Base-by-base conservation (phyloP, 2,113 vertebrate genomes). In the Percina caprodes region DNA sequence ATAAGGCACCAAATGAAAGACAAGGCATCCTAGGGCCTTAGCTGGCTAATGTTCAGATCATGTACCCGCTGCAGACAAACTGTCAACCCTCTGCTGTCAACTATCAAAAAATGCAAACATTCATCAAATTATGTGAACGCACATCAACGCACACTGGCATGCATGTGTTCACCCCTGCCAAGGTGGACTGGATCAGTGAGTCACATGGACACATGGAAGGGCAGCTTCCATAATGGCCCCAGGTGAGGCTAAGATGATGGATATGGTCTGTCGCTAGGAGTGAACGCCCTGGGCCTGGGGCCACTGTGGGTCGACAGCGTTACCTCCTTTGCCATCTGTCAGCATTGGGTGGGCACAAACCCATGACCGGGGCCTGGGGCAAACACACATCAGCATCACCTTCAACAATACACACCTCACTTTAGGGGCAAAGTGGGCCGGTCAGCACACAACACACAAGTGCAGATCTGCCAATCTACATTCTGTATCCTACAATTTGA, bases 231-330 rank as follows among this genome's bases (percentile, higher is more conserved):
- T 90, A 93, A 90, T 78, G 61, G 91, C 79, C 86, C 86, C 84
- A 52, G 76, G 91, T 92, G 92, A 92, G 87, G 75, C 85, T 72
- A 35, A 80, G 86, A 91, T 95, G 94, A 95, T 95, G 91, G 91
- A 94, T 94, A 86, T 62, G 70, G 56, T 76, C 87, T 91, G 93
- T 93, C 86, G 80, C 88, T 80, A 61, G 66, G 65, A 88, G 89
- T 85, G 86, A 91, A 74, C 60, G 74, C 72, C 26, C 54, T 56
- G 11, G 77, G 89, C 91, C 66, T 19, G 18, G 78, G 91, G 86
- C 88, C 83, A 82, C 79, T 19, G 70, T 63, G 80, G 93, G 91
- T 91, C 89, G 66, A 73, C 66, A 46, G 80, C 61, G 78, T 69
- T 84, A 81, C 86, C 87, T 88, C 81, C 74, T 83, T 80, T 87